Percentiles rank a stretch among this genome's conserved stretches.
These are phyloP conservation scores for Ditylenchus weischeri DNA, from an alignment of 2,888 invertebrate species.

Conservation along the genomic window DNA sequence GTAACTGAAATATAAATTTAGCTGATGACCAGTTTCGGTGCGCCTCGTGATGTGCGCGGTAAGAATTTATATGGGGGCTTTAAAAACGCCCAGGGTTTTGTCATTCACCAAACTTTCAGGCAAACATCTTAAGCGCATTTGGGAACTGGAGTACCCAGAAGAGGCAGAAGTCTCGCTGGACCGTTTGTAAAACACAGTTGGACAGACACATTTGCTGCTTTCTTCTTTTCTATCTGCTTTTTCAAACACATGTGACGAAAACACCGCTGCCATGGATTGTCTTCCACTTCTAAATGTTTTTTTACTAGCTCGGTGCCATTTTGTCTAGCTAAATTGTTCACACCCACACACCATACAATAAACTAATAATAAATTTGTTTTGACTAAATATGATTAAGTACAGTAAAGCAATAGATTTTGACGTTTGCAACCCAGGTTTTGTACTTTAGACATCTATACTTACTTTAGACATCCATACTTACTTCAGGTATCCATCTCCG, in stretches of 20 bases:
- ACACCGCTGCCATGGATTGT: too few species aligned
- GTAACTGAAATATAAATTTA: background rate
- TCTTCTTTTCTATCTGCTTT: background rate
- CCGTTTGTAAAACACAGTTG: slow-evolving; percentile 45
- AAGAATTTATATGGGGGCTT: background rate
- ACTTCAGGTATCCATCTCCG: too few species aligned
- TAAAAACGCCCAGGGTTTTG: slow-evolving; percentile 12
- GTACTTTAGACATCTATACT: too few species aligned
- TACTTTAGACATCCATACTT: too few species aligned
- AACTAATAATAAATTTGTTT: too few species aligned
- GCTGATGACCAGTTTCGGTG: slow-evolving; percentile 55
- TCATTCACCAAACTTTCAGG: slow-evolving; percentile 27
- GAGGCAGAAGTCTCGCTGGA: slow-evolving; percentile 50
- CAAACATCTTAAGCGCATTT: slow-evolving; percentile 58
- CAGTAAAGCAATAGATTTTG: too few species aligned
- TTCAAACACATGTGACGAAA: background rate
- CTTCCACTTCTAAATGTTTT: too few species aligned
- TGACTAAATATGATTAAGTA: too few species aligned
- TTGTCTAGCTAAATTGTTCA: too few species aligned
- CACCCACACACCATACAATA: too few species aligned
- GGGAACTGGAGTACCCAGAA: slow-evolving; percentile 57
- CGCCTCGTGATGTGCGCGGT: slow-evolving; percentile 55
- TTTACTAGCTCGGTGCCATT: too few species aligned
- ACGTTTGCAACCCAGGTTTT: too few species aligned
- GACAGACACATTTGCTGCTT: background rate